phyloP scores from a whole-genome alignment of 2,797 vertebrate species.

The Paramormyrops hopkinsi region DNA sequence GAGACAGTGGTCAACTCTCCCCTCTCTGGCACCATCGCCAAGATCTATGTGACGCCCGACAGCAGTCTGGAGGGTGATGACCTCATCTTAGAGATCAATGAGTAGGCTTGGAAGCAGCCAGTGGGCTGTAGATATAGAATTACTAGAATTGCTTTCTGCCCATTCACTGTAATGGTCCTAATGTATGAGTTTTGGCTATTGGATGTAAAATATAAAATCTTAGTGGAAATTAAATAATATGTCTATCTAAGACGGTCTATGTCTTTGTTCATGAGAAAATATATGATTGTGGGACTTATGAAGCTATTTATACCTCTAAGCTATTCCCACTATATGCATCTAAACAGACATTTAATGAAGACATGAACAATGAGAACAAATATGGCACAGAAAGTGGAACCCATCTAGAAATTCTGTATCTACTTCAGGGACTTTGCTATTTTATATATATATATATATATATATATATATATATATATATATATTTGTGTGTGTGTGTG shows the following conservation, averaged over 20 bases:
- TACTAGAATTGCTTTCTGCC: background rate
- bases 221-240: background rate
- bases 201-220: background rate
- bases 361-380: background rate
- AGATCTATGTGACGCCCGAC: conserved; percentile 66
- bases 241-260: background rate
- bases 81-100: conserved; percentile 81
- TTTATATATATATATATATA: background rate
- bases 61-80: conserved; percentile 83
- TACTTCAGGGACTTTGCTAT: background rate
- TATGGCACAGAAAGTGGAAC: conserved; percentile 11
- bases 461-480: background rate
- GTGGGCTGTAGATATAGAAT: conserved; percentile 4
- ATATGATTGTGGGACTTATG: background rate
- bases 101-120: conserved; percentile 29
- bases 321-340: background rate
- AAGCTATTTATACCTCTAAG: background rate
- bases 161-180: background rate
- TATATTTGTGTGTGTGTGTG: background rate
- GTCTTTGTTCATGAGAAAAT: background rate
- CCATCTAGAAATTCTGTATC: conserved; percentile 10
- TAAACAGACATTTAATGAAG: background rate
- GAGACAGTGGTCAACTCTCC: conserved; percentile 91
- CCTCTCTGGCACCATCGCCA: conserved; percentile 65
- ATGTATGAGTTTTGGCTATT: background rate